Base-by-base conservation (phyloP, 2,113 vertebrate genomes). In the Chlorodrepanis virens region DNA sequence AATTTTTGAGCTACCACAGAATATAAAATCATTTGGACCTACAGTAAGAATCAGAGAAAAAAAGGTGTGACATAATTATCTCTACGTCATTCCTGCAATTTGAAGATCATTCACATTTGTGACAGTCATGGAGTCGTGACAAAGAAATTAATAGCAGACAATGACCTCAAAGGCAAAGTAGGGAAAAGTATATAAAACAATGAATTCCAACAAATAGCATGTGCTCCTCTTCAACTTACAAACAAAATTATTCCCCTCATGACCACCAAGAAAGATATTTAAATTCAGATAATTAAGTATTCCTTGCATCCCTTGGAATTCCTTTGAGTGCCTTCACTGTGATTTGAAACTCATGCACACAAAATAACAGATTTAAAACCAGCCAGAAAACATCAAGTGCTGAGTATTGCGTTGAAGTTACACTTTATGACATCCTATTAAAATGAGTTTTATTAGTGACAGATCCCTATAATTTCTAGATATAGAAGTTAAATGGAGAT, bases 81-180 rank as follows among this genome's bases (percentile, higher is more conserved):
- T 78, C 20, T 44, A 65, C 20, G 71, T 75, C 16, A 78, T 53
- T 67, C 31, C 52, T 70, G 14, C 17, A 90, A 37, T 59, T 77
- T 89, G 63, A 83, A 44, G 29, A 53, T 13, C 12, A 4, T 33
- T 60, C 76, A 50, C 3, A 20, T 39, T 83, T 47, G 64, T 6
- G 1, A 54, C 7, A 59, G 11, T 23, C n/a, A 56, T 47, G 29
- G 45, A 75, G 29, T 40, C n/a, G 60, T 25, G 17, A n/a, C 29
- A 90, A 80, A 57, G 53, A 71, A 83, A 86, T 72, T 45, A 76
- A 67, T 86, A 88, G 44, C 44, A 77, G 37, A 47, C 6, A n/a
- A 72, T 10, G 24, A 25, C 20, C 22, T 69, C 25, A 64, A n/a
- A n/a, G 14, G 31, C 9, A 50, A 76, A 85, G 13, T 20, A 54